Evolutionary conservation across 1,140 invertebrate species (phyloP), one percentile per base, ranked within the genome.

Genomic region (Cyphomyrmex costatus): DNA sequence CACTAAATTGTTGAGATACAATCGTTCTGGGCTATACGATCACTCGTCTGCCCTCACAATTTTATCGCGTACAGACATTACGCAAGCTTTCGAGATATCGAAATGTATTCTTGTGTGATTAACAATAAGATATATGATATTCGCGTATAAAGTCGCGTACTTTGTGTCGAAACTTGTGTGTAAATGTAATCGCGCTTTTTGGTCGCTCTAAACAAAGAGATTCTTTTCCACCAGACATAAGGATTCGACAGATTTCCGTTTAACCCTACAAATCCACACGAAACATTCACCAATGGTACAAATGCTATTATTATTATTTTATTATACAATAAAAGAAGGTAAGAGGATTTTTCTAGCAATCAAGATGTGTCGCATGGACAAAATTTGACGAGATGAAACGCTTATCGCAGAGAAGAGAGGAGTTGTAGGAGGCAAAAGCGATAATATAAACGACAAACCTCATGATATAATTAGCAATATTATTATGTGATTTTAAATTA

Each of bases 1-100:
- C 91, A 92, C 91, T 92, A 90, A 91, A 86, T 89, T 92, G 76
- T 76, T 92, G 85, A 91, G 85, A 90, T 90, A 87, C 82, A 89
- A 92, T 90, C 77, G 66, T 89, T 88, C 70, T 74, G 65, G 73
- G 86, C 73, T 87, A n/a, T n/a, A 85, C 82, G 51, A 51, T 88
- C 33, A 49, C 76, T 88, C 60, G 71, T 85, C n/a, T 56, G 36
- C 21, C 63, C 36, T 73, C 61, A 53, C 58, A 60, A 79, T 77
- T 86, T 30, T 65, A 46, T 73, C 36, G 51, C 6, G 19, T 71
- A 71, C 10, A 27, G 36, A 51, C 42, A 82, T 80, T 68, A n/a
- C n/a, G 33, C 68, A 83, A 83, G 79, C 68, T 83, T 83, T 46
- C 53, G 56, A 77, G 33, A 80, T 80, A 68, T 6, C 24, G n/a